Evolutionary conservation across 2,797 vertebrate species (phyloP), one percentile per base, ranked within the genome.

Genomic region (Muraenolepis orangiensis): DNA sequence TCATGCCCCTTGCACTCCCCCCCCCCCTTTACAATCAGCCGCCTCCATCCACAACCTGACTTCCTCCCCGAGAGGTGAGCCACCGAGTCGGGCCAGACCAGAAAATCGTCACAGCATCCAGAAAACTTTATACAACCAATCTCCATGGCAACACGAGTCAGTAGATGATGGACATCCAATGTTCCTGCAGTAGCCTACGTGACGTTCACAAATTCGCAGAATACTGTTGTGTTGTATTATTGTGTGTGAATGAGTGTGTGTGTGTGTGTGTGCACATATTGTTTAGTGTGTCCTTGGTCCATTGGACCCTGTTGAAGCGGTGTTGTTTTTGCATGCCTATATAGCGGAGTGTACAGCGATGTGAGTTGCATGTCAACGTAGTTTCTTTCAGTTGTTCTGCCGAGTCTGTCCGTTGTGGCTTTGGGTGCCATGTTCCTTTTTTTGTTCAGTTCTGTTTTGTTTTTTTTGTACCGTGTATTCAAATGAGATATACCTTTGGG

Each of bases 311-410:
- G 84, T 83, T 77, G 90, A 87, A 91, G 88, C 93, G 90, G 92
- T 94, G 91, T 94, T 94, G 91, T 95, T 93, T 93, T 92, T 95
- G 95, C 95, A 96, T 95, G 95, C 93, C 84, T 94, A 88, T 94
- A 91, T 93, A 90, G 89, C 94, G 93, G 91, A 88, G 57, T 95
- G 93, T 95, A 94, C 94, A 91, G 84, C 90, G 92, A 91, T 91
- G 91, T 91, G 93, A 91, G 92, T 91, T 95, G 95, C 96, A 96
- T 96, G 95, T 95, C 89, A 75, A 81, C 90, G 90, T 88, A 85
- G 89, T 94, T 94, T 93, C 90, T 89, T 92, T 93, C 90, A 81
- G 91, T 92, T 94, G 94, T 88, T 77, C 73, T 76, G 93, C 94
- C 89, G 89, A 87, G 57, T 64, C 40, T 79, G 84, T 85, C 85